Percentiles rank a stretch among this genome's conserved stretches.
Evolutionary conservation across 2,113 vertebrate genomes (phyloP).

Genomic region (Trachemys scripta): DNA sequence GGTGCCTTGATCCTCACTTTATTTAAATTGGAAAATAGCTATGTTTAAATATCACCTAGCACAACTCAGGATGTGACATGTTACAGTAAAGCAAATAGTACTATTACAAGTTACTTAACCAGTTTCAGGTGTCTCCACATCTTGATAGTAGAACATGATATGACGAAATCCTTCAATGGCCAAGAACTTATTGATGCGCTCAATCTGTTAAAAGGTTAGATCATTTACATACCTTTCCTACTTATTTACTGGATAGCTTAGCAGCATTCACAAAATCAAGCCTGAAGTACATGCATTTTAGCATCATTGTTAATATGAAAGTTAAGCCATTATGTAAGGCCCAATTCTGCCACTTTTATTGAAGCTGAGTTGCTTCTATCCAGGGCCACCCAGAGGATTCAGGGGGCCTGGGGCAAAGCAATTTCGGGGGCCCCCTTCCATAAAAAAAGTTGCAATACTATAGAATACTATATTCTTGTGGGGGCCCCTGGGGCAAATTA

Average conservation of each 20-base stretch:
- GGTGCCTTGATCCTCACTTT: neutral
- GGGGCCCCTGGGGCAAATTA: too few relatives aligned
- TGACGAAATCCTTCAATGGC: constrained; percentile 83
- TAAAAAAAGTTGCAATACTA: too few relatives aligned
- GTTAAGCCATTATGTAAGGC: neutral
- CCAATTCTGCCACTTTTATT: neutral
- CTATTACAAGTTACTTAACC: constrained; percentile 75
- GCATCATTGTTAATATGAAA: neutral
- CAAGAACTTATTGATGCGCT: constrained; percentile 92
- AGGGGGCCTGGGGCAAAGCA: too few relatives aligned
- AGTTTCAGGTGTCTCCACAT: constrained; percentile 82
- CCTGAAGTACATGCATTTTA: neutral
- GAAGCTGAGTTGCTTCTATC: accelerated
- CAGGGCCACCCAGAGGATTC: neutral
- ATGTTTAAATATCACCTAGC: neutral
- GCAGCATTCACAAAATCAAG: neutral
- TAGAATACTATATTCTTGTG: too few relatives aligned
- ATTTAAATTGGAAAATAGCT: neutral
- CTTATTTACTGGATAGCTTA: neutral
- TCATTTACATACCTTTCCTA: neutral
- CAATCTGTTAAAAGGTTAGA: constrained; percentile 81
- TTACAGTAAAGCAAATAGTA: neutral
- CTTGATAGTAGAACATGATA: constrained; percentile 94
- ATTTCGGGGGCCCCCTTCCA: too few relatives aligned
- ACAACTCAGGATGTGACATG: accelerated